A percentile compares a stretch with the other conserved stretches of the same genome.
Evolutionary conservation across 2,888 invertebrate species (phyloP).

Genomic region (Synanthedon andrenaeformis): DNA sequence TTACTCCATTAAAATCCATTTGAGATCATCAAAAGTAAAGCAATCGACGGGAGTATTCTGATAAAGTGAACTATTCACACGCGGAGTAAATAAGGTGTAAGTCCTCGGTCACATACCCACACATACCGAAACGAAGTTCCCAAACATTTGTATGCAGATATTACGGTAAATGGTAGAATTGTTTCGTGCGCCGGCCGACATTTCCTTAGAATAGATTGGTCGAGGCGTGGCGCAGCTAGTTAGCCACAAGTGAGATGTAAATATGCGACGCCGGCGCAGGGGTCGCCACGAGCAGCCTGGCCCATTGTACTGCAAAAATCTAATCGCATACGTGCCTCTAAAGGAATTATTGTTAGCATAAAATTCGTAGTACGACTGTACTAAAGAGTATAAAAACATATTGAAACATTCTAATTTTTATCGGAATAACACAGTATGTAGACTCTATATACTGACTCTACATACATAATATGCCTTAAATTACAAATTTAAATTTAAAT

Average conservation of each 20-base stretch:
- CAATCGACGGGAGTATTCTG: not conserved
- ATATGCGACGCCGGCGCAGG: slow-evolving; percentile 32
- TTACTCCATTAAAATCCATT: not conserved
- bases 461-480: too few species aligned
- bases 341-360: too few species aligned
- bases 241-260: slow-evolving; percentile 44
- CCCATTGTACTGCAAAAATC: slow-evolving; percentile 24
- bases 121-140: slow-evolving; percentile 31
- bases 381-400: too few species aligned
- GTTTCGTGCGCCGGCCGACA: slow-evolving; percentile 51
- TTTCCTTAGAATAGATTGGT: slow-evolving; percentile 61
- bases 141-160: slow-evolving; percentile 60
- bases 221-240: slow-evolving; percentile 26
- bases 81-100: slow-evolving; percentile 11
- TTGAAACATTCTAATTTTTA: too few species aligned
- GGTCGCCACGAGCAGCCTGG: slow-evolving; percentile 25
- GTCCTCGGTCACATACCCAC: slow-evolving; percentile 19
- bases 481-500: too few species aligned
- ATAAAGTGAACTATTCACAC: not conserved
- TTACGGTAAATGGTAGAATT: slow-evolving; percentile 51
- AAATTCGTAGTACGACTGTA: too few species aligned
- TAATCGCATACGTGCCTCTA: slow-evolving; percentile 1
- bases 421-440: too few species aligned
- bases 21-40: not conserved
- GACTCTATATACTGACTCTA: too few species aligned